phyloP scores from a whole-genome alignment of 2,113 vertebrate species.

The Dendrocopos noguchii region DNA sequence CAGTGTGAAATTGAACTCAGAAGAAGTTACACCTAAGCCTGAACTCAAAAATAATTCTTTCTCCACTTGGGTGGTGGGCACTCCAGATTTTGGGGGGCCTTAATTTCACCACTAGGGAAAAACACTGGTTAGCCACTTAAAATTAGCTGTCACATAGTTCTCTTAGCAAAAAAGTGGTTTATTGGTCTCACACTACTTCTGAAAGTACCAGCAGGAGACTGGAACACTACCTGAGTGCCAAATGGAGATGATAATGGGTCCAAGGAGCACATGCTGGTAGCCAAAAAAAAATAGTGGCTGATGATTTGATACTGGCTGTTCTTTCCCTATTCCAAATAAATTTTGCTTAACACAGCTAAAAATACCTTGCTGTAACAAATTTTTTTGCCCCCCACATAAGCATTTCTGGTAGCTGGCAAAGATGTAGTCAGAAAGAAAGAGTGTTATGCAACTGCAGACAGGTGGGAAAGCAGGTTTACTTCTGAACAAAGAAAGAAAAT shows the following conservation, averaged over 20 bases:
- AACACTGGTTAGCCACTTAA: neutral
- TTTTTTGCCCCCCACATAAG: neutral
- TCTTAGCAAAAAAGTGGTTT: neutral
- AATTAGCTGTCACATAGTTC: neutral
- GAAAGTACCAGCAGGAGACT: neutral
- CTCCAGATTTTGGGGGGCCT: neutral
- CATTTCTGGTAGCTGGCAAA: constrained; percentile 6
- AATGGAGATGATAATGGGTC: neutral
- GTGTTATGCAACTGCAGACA: neutral
- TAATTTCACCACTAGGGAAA: neutral
- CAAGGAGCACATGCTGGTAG: neutral
- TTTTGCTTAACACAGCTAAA: constrained; percentile 26
- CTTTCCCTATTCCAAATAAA: neutral
- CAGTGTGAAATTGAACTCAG: neutral
- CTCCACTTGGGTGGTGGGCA: neutral
- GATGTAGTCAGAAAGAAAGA: neutral
- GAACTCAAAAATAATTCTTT: neutral
- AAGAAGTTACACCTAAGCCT: neutral
- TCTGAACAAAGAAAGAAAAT: neutral
- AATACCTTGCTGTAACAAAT: neutral
- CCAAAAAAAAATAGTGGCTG: neutral
- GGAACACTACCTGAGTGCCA: neutral
- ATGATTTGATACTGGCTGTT: neutral
- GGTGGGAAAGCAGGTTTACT: neutral
- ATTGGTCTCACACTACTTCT: neutral